Base-by-base conservation (phyloP, 1,140 invertebrate genomes). In the Hesperophylax magnus region DNA sequence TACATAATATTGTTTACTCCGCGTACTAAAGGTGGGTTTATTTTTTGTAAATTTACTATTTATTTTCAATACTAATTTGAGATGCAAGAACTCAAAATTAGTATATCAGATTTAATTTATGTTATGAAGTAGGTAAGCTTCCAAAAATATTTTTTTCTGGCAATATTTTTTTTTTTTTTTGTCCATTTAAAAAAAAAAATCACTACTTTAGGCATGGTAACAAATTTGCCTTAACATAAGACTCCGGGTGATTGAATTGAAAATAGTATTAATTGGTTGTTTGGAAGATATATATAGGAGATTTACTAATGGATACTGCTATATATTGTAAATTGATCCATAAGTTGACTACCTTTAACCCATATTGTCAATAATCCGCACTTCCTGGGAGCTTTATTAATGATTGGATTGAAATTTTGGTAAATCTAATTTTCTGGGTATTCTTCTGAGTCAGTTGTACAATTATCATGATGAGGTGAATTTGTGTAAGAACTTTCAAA, bases 201-300 rank as follows among this genome's bases (percentile, higher is more conserved):
- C 20, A 61, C 18, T 61, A 61, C 18, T 61, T 20, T 14, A 24
- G n/a, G 18, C 24, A 61, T 61, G 18, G n/a, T 61, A 61, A 24
- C 24, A 24, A 61, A 61, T 61, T 61, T 61, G 58, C 58, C 58
- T 61, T 61, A 24, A 60, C 11, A 61, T 61, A 61, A 61, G 58
- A 61, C 58, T 61, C 24, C 7, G 24, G 8, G 6, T 18, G 56
- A 58, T 58, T 18, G 56, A 58, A 58, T 58, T 58, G n/a, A 58
- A 58, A 58, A 20, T 58, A 58, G 56, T 58, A 61, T 24, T 61
- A 61, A 61, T 61, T 61, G 39, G 11, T 47, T 47, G 11, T 47
- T 47, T 14, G 39, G 11, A 39, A 39, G 34, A 47, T 47, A 47
- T 39, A 47, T 14, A 14, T 47, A 47, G n/a, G n/a, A n/a, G n/a